Evolutionary conservation across 2,797 vertebrate genomes (phyloP).

Genomic region (Pseudomugil gertrudae): DNA sequence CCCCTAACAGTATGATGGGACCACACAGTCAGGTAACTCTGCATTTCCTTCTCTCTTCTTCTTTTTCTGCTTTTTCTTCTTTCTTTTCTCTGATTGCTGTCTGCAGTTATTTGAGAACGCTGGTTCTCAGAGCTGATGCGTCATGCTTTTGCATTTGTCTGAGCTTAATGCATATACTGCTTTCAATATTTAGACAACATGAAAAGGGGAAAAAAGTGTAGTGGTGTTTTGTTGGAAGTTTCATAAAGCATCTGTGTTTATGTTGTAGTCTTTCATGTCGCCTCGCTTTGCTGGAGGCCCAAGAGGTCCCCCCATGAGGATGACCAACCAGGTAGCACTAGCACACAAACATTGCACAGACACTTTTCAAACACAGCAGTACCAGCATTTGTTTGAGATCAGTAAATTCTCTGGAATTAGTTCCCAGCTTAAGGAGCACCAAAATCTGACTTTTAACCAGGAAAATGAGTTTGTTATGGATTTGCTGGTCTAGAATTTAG

Average conservation of each 20-base stretch:
- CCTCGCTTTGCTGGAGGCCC: slow-evolving; percentile 96
- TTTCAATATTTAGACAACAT: slow-evolving; percentile 34
- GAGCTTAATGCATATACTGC: slow-evolving; percentile 62
- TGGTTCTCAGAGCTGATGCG: slow-evolving; percentile 62
- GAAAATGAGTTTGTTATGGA: background rate
- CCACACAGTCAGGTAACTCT: slow-evolving; percentile 97
- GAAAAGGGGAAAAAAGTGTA: slow-evolving; percentile 8
- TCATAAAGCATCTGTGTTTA: slow-evolving; percentile 59
- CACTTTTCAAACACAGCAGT: background rate
- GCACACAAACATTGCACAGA: background rate
- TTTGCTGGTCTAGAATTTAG: background rate
- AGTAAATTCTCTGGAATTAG: background rate
- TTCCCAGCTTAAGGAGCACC: background rate
- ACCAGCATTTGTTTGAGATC: background rate
- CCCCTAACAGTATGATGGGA: slow-evolving; percentile 99
- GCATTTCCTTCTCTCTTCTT: slow-evolving; percentile 61
- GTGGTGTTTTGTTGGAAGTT: background rate
- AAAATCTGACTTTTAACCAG: background rate
- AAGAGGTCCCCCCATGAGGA: slow-evolving; percentile 94
- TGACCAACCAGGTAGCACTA: slow-evolving; percentile 92
- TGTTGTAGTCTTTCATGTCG: slow-evolving; percentile 96
- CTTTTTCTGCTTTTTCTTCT: slow-evolving; percentile 50
- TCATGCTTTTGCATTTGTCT: slow-evolving; percentile 67
- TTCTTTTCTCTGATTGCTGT: slow-evolving; percentile 48
- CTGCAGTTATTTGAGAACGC: slow-evolving; percentile 58